These are phyloP conservation scores for Camponotus fellah DNA, from an alignment of 2,888 invertebrate genomes.

Conservation along the genomic window DNA sequence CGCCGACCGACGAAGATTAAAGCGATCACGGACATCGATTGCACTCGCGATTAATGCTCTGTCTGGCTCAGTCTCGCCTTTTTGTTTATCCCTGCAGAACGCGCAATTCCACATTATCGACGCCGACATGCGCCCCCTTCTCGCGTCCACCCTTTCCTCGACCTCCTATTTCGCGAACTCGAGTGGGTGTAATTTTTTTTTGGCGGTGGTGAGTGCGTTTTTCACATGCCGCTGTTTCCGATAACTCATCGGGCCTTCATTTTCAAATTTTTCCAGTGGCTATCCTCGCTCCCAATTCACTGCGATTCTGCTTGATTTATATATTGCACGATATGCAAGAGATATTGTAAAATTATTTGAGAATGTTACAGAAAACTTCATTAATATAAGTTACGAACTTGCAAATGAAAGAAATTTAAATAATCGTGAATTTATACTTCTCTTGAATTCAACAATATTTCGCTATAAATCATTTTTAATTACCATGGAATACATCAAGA, in stretches of 20 bases:
- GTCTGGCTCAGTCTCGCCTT: slow-evolving; percentile 52
- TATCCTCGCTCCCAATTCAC: not conserved
- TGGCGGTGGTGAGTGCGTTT: slow-evolving; percentile 26
- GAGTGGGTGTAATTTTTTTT: slow-evolving; percentile 32
- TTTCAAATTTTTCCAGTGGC: slow-evolving; percentile 33
- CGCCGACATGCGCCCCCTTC: slow-evolving; percentile 34
- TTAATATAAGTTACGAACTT: not conserved
- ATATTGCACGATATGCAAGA: not conserved
- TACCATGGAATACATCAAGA: slow-evolving; percentile 71
- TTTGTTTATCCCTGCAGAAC: slow-evolving; percentile 54
- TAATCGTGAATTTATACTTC: not conserved
- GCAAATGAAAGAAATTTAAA: not conserved
- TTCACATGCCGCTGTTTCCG: slow-evolving; percentile 3
- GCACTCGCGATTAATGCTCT: slow-evolving; percentile 62
- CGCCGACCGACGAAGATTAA: slow-evolving; percentile 65
- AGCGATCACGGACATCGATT: slow-evolving; percentile 74
- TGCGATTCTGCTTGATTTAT: not conserved
- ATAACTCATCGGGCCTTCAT: slow-evolving; percentile 53
- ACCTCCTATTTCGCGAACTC: slow-evolving; percentile 44
- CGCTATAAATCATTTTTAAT: slow-evolving; percentile 60
- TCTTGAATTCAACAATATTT: not conserved
- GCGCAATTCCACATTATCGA: slow-evolving; percentile 57
- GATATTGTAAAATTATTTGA: not conserved
- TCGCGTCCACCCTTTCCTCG: slow-evolving; percentile 5
- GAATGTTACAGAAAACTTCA: not conserved